These are phyloP conservation scores for Macrotis lagotis DNA, from an alignment of 2,113 vertebrate species.

Conservation along the genomic window DNA sequence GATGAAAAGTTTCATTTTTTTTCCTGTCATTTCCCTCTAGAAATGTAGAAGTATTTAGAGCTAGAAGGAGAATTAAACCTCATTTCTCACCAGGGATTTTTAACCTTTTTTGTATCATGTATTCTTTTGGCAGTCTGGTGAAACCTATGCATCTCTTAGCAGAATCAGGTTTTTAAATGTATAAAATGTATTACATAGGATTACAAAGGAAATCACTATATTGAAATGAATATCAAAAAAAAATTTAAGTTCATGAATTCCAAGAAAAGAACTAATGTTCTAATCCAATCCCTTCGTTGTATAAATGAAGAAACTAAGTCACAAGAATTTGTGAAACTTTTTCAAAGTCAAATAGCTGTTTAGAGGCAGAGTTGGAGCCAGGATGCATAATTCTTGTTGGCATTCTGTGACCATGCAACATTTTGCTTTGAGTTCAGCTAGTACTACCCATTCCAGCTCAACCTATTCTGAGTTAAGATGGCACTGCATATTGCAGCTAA, in stretches of 20 bases:
- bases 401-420: not conserved
- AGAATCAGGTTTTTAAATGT: not conserved
- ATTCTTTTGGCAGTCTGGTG: not conserved
- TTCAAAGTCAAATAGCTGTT: not conserved
- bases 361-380: not conserved
- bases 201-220: not conserved
- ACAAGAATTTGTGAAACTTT: not conserved
- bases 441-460: not conserved
- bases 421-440: not conserved
- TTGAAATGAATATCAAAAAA: not conserved
- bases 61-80: not conserved
- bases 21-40: not conserved
- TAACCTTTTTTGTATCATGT: not conserved
- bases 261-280: not conserved
- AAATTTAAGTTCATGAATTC: not conserved
- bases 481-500: not conserved
- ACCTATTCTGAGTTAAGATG: not conserved
- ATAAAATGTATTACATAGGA: not conserved
- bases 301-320: not conserved
- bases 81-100: not conserved
- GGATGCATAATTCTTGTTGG: not conserved
- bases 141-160: not conserved
- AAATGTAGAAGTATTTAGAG: not conserved
- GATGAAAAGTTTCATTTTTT: not conserved
- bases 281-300: not conserved